Percentiles rank a stretch among this genome's conserved stretches.
These are phyloP conservation scores for Coptodon bakossiorum DNA, from an alignment of 2,113 vertebrate species.

Conservation along the genomic window DNA sequence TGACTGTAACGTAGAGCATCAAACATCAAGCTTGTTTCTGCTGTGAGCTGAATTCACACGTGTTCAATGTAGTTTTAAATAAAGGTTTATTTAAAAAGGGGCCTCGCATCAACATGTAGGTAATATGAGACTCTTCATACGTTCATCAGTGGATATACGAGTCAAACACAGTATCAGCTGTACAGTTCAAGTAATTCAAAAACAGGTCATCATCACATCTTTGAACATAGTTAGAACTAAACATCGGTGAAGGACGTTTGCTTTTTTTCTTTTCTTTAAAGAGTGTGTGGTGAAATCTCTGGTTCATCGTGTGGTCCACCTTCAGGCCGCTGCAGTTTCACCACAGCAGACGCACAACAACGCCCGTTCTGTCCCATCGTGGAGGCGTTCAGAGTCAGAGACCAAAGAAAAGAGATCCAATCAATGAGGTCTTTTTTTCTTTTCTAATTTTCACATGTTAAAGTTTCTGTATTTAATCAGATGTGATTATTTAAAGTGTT, in stretches of 20 bases:
- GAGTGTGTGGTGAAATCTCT: not conserved
- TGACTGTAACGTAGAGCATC: not conserved
- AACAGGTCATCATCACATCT: not conserved
- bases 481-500: not conserved
- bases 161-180: accelerated
- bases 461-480: not conserved
- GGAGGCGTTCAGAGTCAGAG: not conserved
- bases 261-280: not conserved
- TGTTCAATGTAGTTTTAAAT: not conserved
- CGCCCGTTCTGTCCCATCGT: not conserved
- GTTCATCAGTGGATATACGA: not conserved
- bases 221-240: not conserved
- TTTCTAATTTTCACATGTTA: not conserved
- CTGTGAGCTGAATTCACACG: accelerated
- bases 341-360: not conserved
- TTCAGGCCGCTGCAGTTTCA: not conserved
- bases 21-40: not conserved
- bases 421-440: not conserved
- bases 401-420: not conserved
- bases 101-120: not conserved
- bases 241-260: not conserved
- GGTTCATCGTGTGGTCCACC: not conserved
- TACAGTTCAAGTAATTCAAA: not conserved
- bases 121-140: not conserved
- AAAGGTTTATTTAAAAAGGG: not conserved